Evolutionary conservation across 2,113 vertebrate species (phyloP).

Genomic region (Eptesicus fuscus): DNA sequence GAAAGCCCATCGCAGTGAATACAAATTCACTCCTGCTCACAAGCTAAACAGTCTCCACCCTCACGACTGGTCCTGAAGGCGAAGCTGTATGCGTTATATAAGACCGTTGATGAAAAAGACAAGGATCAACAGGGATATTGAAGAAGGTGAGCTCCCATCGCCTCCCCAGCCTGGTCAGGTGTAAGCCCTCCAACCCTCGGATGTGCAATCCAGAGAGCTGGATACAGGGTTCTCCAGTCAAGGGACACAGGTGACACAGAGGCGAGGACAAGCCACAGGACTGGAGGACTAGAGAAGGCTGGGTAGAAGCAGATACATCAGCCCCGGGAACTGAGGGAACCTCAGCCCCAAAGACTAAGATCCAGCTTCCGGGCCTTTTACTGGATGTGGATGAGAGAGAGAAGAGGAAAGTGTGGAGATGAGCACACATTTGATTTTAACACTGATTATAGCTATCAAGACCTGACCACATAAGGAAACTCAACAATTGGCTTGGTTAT

Average conservation of each 20-base stretch:
- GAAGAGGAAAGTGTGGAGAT: neutral
- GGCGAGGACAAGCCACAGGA: neutral
- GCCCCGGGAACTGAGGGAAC: neutral
- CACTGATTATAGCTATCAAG: neutral
- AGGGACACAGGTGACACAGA: neutral
- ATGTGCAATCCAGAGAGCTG: neutral
- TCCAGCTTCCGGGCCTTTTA: neutral
- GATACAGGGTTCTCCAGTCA: neutral
- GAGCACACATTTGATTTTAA: neutral
- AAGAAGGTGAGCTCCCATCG: neutral
- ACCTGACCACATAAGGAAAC: neutral
- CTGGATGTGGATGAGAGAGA: neutral
- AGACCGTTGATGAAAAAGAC: neutral
- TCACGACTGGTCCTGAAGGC: neutral
- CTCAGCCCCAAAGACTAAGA: neutral
- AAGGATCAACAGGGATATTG: neutral
- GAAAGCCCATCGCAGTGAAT: neutral
- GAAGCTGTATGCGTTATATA: neutral
- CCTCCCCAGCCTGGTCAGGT: neutral
- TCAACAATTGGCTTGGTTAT: neutral
- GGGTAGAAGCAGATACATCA: neutral
- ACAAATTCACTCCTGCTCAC: neutral
- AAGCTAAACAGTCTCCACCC: neutral
- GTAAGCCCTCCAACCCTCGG: neutral
- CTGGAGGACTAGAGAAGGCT: neutral